These are phyloP conservation scores for Drosophila baimaii DNA, from an alignment of 1,140 invertebrate species.

Conservation along the genomic window DNA sequence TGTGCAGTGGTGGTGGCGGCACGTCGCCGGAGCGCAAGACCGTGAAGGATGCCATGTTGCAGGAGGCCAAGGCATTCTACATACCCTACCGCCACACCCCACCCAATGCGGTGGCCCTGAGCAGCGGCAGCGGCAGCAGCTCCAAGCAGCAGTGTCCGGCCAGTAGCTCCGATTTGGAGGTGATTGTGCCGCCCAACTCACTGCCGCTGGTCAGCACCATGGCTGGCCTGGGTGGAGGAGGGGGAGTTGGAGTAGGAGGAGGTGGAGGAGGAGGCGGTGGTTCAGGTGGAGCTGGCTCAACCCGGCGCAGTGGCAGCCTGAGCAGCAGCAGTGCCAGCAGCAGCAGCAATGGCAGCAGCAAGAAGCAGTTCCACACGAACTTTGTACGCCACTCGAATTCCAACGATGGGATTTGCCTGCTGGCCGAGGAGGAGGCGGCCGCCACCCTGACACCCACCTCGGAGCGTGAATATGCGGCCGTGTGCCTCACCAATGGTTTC, in stretches of 20 bases:
- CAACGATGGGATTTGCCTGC: slow-evolving; percentile 79
- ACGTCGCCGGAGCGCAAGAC: slow-evolving; percentile 63
- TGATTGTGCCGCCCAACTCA: slow-evolving; percentile 71
- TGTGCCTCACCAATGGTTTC: slow-evolving; percentile 73
- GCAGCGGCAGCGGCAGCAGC: slow-evolving; percentile 30
- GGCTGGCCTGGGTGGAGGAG: slow-evolving; percentile 47
- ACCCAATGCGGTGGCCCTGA: slow-evolving; percentile 66
- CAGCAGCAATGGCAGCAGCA: slow-evolving; percentile 68
- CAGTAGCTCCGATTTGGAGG: slow-evolving; percentile 55
- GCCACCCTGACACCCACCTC: slow-evolving; percentile 79
- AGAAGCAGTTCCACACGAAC: slow-evolving; percentile 78
- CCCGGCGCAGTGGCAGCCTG: slow-evolving; percentile 67
- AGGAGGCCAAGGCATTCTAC: slow-evolving; percentile 72
- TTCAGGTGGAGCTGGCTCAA: slow-evolving; percentile 25
- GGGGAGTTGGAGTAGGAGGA: slow-evolving; percentile 16
- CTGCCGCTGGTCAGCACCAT: slow-evolving; percentile 64
- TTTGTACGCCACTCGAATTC: slow-evolving; percentile 80
- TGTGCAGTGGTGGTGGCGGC: slow-evolving; percentile 36
- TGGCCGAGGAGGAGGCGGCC: slow-evolving; percentile 79
- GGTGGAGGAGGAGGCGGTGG: slow-evolving; percentile 16
- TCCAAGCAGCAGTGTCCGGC: slow-evolving; percentile 73
- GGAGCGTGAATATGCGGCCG: slow-evolving; percentile 68
- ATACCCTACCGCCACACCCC: slow-evolving; percentile 78
- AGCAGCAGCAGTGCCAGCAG: slow-evolving; percentile 77
- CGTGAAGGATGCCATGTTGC: slow-evolving; percentile 60